Evolutionary conservation across 2,113 vertebrate species (phyloP), one percentile per base, ranked within the genome.

Genomic region (Bujurquina vittata): DNA sequence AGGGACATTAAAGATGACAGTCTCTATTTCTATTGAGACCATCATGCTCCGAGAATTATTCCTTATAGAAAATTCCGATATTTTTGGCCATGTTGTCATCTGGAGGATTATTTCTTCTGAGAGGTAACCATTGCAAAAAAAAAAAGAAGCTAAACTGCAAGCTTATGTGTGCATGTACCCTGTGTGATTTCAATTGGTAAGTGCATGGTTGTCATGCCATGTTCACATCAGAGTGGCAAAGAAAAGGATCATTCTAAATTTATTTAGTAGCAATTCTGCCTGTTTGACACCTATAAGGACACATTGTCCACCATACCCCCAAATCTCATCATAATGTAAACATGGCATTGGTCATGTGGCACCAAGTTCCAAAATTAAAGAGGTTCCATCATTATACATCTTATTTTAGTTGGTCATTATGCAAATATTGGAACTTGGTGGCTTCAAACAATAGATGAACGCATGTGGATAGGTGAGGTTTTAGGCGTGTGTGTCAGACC

Each of bases 71-170:
- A 81, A 26, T n/a, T 31, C 26, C 14, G 60, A 57, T 22, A 35
- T 65, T 56, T 23, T 83, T 72, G 29, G 40, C 15, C 29, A 1
- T 8, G 29, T 55, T 60, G 58, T 49, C 11, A n/a, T 76, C 77
- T 59, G 52, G n/a, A 33, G n/a, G 40, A 58, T 7, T 7, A 17
- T 77, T 78, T 79, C 18, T 18, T 81, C 79, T 46, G 52, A 84
- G 75, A 59, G 58, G 87, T 88, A 78, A 76, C 83, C 74, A 74
- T 83, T 77, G 88, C 75, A 72, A 72, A 72, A 52, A 20, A 52
- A 91, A 91, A 69, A 2, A 7, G 43, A 9, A 7, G 18, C 52
- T 58, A 17, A 65, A 73, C 17, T 61, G 75, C 65, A 84, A 52
- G 15, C 79, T 54, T 77, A 29, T 56, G 35, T 58, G 77, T 46